These are phyloP conservation scores for Alosa alosa DNA, from an alignment of 2,113 vertebrate species.

Conservation along the genomic window DNA sequence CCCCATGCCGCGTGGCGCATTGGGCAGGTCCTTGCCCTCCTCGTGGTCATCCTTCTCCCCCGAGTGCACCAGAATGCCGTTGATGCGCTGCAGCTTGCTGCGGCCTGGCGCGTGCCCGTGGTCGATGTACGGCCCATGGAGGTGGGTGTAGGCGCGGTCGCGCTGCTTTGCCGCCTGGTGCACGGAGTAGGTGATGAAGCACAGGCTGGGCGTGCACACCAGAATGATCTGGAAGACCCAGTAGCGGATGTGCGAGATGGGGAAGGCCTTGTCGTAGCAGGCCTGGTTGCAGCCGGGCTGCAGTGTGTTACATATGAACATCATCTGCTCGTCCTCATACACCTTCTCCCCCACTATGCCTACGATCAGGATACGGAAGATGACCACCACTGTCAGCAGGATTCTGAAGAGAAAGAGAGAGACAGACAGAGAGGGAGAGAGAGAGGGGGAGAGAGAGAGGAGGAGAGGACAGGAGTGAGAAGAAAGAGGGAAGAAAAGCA, in stretches of 20 bases:
- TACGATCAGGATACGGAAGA: conserved; percentile 89
- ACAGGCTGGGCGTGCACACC: conserved; percentile 87
- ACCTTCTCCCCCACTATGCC: conserved; percentile 89
- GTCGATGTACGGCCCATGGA: conserved; percentile 74
- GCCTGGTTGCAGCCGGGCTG: conserved; percentile 89
- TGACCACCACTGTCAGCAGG: conserved; percentile 89
- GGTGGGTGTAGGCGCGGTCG: conserved; percentile 75
- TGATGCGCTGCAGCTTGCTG: conserved; percentile 73
- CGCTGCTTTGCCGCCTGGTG: conserved; percentile 84
- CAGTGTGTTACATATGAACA: conserved; percentile 89
- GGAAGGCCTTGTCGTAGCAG: conserved; percentile 86
- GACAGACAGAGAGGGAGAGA: background rate
- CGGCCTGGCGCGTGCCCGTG: conserved; percentile 66
- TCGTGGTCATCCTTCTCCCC: conserved; percentile 77
- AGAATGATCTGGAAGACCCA: conserved; percentile 93
- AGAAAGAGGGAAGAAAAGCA: background rate
- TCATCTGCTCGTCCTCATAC: conserved; percentile 86
- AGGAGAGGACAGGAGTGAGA: background rate
- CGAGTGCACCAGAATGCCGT: conserved; percentile 73
- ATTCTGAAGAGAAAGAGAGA: conserved; percentile 73
- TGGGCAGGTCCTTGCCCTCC: conserved; percentile 78
- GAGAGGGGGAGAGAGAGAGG: conserved; percentile 31
- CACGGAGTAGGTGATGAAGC: conserved; percentile 89
- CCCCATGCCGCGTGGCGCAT: conserved; percentile 63
- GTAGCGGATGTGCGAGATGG: conserved; percentile 89